phyloP scores from a whole-genome alignment of 2,113 vertebrate genomes.

The Paratilapia polleni region DNA sequence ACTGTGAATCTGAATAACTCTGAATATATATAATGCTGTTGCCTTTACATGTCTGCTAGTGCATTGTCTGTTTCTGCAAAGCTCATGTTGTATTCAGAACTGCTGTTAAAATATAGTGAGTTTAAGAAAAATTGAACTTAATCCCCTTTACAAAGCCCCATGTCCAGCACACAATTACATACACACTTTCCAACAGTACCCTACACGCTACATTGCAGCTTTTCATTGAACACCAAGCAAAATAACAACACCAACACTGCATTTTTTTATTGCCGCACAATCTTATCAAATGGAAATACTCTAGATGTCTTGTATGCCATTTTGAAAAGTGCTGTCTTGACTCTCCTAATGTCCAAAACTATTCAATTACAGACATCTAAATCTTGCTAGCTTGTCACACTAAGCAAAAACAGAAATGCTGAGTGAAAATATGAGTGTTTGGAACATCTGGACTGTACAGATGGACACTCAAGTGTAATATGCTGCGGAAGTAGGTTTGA shows the following conservation, averaged over 20 bases:
- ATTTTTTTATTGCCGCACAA: background rate
- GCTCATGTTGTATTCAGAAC: background rate
- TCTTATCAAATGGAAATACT: background rate
- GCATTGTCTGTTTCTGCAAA: background rate
- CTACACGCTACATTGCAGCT: background rate
- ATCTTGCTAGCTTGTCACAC: background rate
- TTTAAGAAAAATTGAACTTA: background rate
- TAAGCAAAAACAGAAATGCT: background rate
- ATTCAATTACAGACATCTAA: rapidly evolving
- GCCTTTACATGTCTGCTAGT: background rate
- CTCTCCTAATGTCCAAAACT: background rate
- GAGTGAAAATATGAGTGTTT: background rate
- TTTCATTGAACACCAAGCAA: background rate
- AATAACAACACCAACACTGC: no score
- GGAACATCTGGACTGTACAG: background rate
- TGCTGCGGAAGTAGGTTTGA: background rate
- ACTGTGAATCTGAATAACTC: background rate
- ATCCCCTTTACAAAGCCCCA: rapidly evolving
- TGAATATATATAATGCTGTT: background rate
- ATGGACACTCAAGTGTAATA: background rate
- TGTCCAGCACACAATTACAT: background rate
- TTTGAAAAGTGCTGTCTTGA: background rate
- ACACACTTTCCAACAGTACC: background rate
- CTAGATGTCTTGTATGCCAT: background rate
- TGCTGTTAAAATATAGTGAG: background rate